Percentiles rank a stretch among this genome's conserved stretches.
These are phyloP conservation scores for Leucophenga montana DNA, from an alignment of 2,888 invertebrate species.

Conservation along the genomic window DNA sequence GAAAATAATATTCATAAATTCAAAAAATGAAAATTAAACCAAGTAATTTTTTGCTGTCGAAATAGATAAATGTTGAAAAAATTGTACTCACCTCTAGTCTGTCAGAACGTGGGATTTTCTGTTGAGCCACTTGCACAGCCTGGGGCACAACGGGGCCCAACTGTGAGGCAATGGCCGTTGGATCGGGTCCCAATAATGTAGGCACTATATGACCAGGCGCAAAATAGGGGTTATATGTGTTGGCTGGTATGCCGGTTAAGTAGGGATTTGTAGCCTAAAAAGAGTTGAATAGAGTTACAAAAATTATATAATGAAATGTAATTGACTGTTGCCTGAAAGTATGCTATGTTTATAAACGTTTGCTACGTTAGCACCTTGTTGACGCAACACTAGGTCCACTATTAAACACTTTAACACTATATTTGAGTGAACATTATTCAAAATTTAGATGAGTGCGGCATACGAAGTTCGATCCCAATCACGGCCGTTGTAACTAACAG, in stretches of 20 bases:
- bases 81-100: slow-evolving; percentile 90
- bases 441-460: no score
- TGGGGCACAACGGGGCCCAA: slow-evolving; percentile 86
- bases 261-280: slow-evolving; percentile 90
- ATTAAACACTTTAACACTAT: no score
- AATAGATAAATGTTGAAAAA: slow-evolving; percentile 30
- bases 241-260: slow-evolving; percentile 92
- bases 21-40: slow-evolving; percentile 26
- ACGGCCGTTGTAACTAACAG: no score
- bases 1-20: slow-evolving; percentile 41
- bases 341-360: no score
- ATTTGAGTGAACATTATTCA: no score
- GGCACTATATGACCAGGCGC: slow-evolving; percentile 91
- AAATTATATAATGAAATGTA: no score
- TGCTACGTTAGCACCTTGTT: no score
- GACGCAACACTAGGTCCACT: no score
- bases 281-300: slow-evolving; percentile 11
- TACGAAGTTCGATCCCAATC: no score
- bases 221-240: slow-evolving; percentile 93
- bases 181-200: slow-evolving; percentile 91
- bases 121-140: slow-evolving; percentile 90
- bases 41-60: slow-evolving; percentile 34
- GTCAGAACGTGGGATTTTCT: slow-evolving; percentile 95
- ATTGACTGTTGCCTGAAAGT: no score
- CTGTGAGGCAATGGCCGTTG: slow-evolving; percentile 84